phyloP scores from a whole-genome alignment of 2,888 invertebrate genomes.

The Lamproptera curius region DNA sequence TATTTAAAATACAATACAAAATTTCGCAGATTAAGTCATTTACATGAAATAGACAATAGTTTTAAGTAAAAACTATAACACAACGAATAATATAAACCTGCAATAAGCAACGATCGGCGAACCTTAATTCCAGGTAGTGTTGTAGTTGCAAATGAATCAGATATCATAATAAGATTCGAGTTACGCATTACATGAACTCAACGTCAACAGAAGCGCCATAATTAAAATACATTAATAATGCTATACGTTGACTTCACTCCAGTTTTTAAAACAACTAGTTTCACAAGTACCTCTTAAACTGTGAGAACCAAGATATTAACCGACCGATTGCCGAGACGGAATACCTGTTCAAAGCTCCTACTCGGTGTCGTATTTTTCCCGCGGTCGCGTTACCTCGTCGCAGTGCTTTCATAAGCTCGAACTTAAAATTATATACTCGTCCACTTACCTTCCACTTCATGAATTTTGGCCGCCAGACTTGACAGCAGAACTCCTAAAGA shows the following conservation, averaged over 20 bases:
- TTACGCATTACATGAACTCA: conserved; percentile 35
- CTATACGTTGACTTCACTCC: conserved; percentile 72
- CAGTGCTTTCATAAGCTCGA: conserved; percentile 72
- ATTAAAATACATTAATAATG: conserved; percentile 71
- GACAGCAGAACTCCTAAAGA: conserved; percentile 64
- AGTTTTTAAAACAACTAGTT: conserved; percentile 75
- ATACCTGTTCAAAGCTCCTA: conserved; percentile 46
- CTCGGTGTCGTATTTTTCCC: conserved; percentile 40
- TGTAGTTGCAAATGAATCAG: conserved; percentile 41
- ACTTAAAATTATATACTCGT: conserved; percentile 41
- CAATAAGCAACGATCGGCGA: not conserved
- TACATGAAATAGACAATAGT: not conserved
- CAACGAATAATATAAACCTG: too few relatives aligned
- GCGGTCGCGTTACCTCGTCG: conserved; percentile 47
- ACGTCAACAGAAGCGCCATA: conserved; percentile 55
- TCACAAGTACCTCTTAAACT: conserved; percentile 62
- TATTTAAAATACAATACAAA: too few relatives aligned
- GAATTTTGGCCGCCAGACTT: conserved; percentile 65
- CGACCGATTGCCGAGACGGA: conserved; percentile 47
- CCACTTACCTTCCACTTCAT: conserved; percentile 79
- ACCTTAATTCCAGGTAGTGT: conserved; percentile 18
- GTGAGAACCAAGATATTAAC: conserved; percentile 68
- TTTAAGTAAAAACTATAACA: too few relatives aligned
- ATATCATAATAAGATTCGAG: conserved; percentile 29
- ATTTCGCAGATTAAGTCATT: too few relatives aligned